Evolutionary conservation across 2,113 vertebrate genomes (phyloP).

Genomic region (Puffinus mauretanicus): DNA sequence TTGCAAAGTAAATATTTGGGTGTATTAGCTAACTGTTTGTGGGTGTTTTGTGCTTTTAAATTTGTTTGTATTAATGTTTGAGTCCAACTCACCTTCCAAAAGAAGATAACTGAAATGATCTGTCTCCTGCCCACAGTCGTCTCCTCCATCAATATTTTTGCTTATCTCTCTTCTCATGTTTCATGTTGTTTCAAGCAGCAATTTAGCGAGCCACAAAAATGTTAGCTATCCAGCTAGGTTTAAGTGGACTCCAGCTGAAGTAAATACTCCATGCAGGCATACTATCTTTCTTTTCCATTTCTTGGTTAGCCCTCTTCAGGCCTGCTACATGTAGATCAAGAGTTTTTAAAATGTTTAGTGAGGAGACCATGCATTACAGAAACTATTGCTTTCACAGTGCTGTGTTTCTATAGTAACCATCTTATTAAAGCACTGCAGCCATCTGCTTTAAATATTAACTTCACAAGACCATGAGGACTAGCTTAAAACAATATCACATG

Average conservation of each 20-base stretch:
- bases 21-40: slow-evolving; percentile 15
- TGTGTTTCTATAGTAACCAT: slow-evolving; percentile 81
- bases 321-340: slow-evolving; percentile 66
- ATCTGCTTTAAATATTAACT: slow-evolving; percentile 89
- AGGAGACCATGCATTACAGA: slow-evolving; percentile 72
- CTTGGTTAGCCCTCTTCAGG: neutral
- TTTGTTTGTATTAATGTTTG: neutral
- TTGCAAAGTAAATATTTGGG: slow-evolving; percentile 39
- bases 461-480: slow-evolving; percentile 62
- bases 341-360: slow-evolving; percentile 73
- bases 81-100: neutral
- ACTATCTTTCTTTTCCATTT: neutral
- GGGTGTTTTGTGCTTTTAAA: neutral
- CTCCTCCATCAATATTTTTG: slow-evolving; percentile 34
- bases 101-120: slow-evolving; percentile 13
- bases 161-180: slow-evolving; percentile 48
- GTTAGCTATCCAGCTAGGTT: slow-evolving; percentile 35
- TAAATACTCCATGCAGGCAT: neutral
- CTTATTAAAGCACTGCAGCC: slow-evolving; percentile 79
- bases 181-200: slow-evolving; percentile 43
- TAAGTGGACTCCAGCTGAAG: slow-evolving; percentile 18
- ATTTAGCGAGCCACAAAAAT: slow-evolving; percentile 55
- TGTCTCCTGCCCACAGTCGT: neutral
- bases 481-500: slow-evolving; percentile 72
- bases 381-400: slow-evolving; percentile 79